These are phyloP conservation scores for Gandaritis pyraliata DNA, from an alignment of 2,888 invertebrate species.

Conservation along the genomic window DNA sequence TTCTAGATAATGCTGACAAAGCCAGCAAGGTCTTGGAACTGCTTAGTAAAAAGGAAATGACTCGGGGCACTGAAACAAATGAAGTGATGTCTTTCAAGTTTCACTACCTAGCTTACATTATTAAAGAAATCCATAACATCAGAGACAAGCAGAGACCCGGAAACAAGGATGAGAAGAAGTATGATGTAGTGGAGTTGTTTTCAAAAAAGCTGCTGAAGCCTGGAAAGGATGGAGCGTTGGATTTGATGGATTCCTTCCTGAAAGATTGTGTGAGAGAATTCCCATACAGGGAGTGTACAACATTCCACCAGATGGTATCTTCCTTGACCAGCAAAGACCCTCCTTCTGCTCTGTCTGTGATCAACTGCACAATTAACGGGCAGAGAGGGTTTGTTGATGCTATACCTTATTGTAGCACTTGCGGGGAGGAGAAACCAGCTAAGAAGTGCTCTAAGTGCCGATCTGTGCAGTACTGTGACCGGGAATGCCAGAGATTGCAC, in stretches of 20 bases:
- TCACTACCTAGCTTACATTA: constrained; percentile 91
- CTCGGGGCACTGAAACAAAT: constrained; percentile 91
- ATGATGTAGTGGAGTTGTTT: constrained; percentile 90
- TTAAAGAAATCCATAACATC: constrained; percentile 89
- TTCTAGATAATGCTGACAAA: constrained; percentile 90
- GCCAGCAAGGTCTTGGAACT: constrained; percentile 91
- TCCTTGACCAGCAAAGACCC: constrained; percentile 90
- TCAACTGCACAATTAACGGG: constrained; percentile 94
- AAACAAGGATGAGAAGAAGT: constrained; percentile 82
- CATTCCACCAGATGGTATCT: constrained; percentile 93
- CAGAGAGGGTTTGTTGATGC: constrained; percentile 91
- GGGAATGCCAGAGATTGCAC: constrained; percentile 96
- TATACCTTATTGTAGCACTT: constrained; percentile 90
- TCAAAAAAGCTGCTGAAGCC: constrained; percentile 90
- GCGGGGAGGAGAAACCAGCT: constrained; percentile 94
- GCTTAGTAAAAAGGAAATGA: constrained; percentile 95
- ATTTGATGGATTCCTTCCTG: constrained; percentile 89
- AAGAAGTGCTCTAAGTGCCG: constrained; percentile 98
- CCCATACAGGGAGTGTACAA: constrained; percentile 94
- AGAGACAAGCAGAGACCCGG: constrained; percentile 87
- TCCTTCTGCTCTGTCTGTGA: constrained; percentile 87
- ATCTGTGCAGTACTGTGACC: constrained; percentile 96
- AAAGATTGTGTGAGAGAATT: constrained; percentile 95
- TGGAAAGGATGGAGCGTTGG: constrained; percentile 87
- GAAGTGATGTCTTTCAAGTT: constrained; percentile 96